A percentile compares a stretch with the other conserved stretches of the same genome.
These are phyloP conservation scores for Cryptus armator DNA, from an alignment of 2,888 invertebrate genomes.

Conservation along the genomic window DNA sequence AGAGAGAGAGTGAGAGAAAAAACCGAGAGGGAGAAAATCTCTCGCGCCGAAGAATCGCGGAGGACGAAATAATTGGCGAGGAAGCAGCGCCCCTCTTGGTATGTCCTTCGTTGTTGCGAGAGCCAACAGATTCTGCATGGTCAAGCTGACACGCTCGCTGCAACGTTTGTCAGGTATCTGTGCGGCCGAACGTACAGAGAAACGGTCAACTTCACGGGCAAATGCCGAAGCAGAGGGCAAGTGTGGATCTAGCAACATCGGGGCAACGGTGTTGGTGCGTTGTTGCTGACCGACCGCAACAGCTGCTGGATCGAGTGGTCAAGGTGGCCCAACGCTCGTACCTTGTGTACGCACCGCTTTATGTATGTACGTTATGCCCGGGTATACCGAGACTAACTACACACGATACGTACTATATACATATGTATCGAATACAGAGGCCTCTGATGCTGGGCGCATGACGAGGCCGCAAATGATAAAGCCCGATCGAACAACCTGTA, in stretches of 20 bases:
- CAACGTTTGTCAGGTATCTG: not conserved
- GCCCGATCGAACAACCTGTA: slow-evolving; percentile 51
- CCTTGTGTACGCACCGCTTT: slow-evolving; percentile 29
- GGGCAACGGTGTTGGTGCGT: slow-evolving; percentile 44
- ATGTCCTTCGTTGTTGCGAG: slow-evolving; percentile 1
- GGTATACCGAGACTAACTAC: slow-evolving; percentile 18
- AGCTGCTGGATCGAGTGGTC: slow-evolving; percentile 70
- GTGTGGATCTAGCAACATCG: slow-evolving; percentile 13
- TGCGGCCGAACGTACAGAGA: not conserved
- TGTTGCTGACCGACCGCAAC: slow-evolving; percentile 61
- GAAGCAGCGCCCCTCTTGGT: slow-evolving; percentile 27
- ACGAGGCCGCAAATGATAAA: slow-evolving; percentile 48
- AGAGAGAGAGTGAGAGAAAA: slow-evolving; percentile 38
- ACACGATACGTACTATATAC: not conserved
- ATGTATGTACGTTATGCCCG: slow-evolving; percentile 36
- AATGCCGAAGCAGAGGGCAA: not conserved
- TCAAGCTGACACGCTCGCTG: slow-evolving; percentile 17
- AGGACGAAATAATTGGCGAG: slow-evolving; percentile 67
- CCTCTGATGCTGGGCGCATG: slow-evolving; percentile 35
- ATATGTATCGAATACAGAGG: slow-evolving; percentile 14
- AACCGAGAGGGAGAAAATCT: slow-evolving; percentile 54
- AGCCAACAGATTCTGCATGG: not conserved
- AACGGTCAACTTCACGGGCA: slow-evolving; percentile 30
- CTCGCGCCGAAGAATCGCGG: slow-evolving; percentile 56
- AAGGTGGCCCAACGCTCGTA: slow-evolving; percentile 32